Evolutionary conservation across 2,888 invertebrate species (phyloP), one percentile per base, ranked within the genome.

Genomic region (Caenorhabditis wallacei): DNA sequence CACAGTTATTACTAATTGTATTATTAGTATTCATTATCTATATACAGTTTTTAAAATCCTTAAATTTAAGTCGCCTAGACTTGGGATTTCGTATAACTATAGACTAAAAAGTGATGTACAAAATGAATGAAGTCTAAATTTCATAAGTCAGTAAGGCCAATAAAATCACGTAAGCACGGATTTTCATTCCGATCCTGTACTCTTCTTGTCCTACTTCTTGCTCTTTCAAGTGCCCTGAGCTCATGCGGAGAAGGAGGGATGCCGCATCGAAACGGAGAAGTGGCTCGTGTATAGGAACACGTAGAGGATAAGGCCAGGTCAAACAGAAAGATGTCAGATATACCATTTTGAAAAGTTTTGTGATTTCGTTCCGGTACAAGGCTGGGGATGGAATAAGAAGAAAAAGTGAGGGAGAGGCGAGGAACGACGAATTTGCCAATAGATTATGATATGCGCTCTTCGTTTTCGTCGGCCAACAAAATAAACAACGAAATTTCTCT

Each of bases 391-490:
- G 24, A 66, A 75, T 26, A 11, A 48, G 74, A 22, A 26, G 48
- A 48, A 20, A 30, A 35, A 53, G 22, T 20, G 56, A 53, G 57
- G 57, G 7, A 54, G 46, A 61, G 24, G 46, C 43, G 22, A 26
- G 43, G 35, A 46, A 61, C 56, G 74, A 64, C 18, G 63, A 69
- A 78, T 78, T 69, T 78, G 69, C 78, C 76, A 51, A 76, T 61
- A 76, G 78, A 78, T 69, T 78, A 69, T 78, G 69, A 69, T 78
- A 78, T 78, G 61, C 61, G 69, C 57, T 68, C 75, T 69, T 78
- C 78, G 57, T 57, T 64, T 64, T 20, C 26, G 16, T n/a, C 46
- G 30, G 43, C 46, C 75, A 68, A 76, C 59, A 68, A 76, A 76
- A 76, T 53, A 68, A 76, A 76, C 68, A 68, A 37, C 22, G 37